Evolutionary conservation across 2,797 vertebrate species (phyloP), one percentile per base, ranked within the genome.

Genomic region (Apogon hyalosoma): DNA sequence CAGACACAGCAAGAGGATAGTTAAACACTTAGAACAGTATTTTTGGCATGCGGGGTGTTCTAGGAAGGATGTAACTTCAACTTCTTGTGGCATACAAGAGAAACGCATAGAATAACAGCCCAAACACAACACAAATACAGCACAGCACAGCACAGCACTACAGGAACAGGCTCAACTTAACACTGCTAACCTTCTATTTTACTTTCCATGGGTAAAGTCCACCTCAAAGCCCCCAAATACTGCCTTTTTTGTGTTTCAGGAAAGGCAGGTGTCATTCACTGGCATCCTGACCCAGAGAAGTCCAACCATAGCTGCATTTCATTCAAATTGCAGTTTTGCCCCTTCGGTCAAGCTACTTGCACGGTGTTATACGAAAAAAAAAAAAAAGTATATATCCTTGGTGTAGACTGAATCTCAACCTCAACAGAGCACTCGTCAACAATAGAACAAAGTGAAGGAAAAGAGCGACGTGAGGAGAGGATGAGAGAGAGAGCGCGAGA

Each of bases 141-240:
- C 70, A 87, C 77, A 75, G 63, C 65, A 87, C 71, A 68, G 46
- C 53, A 66, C 81, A 82, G 46, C 73, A 79, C 86, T 69, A 84
- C 71, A 86, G 63, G 68, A 72, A 87, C 48, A 84, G 64, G 82
- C 80, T 71, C 45, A 88, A 83, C 76, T 83, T 24, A 84, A 83
- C 87, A 81, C 80, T 81, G 92, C 94, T 92, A 92, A 95, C 94
- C 95, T 95, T 95, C 93, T 92, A 94, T 87, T 89, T 93, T 92
- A 95, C 91, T 94, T 89, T 94, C 94, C 94, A 95, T 94, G 79
- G 85, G 86, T 70, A 85, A 83, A 90, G 82, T 93, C 92, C 90
- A 86, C 73, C 89, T 88, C 88, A 88, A 88, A 88, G 86, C 52
- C 67, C 8, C 8, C 47, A 66, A 66, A 80, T 40, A 82, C 80